Base-by-base conservation (phyloP, 2,888 invertebrate species). In the Amaurobius ferox region DNA sequence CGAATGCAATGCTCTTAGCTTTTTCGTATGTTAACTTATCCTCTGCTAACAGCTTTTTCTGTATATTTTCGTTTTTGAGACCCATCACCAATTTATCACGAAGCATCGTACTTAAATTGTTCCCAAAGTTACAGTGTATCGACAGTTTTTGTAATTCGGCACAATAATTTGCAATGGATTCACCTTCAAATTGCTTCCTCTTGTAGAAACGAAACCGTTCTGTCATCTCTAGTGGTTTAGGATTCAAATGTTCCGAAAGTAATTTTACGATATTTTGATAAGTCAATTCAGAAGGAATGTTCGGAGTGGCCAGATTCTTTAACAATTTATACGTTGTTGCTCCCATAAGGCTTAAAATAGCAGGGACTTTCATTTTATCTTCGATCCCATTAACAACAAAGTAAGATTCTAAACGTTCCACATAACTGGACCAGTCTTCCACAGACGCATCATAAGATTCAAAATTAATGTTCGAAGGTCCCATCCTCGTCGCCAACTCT, bases 191-290 rank as follows among this genome's bases (percentile, higher is more conserved):
- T 74, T 74, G 74, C 74, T 74, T 74, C 74, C 74, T 74, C 74
- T 74, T 74, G 74, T 74, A 74, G 74, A 74, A 74, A 74, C 74
- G 74, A 74, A 74, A 74, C 74, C 74, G 74, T 72, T 72, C 72
- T 72, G 61, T 72, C 72, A 72, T 72, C 72, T 72, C 72, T 61
- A 72, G 61, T 72, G 72, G 72, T 55, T 72, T 72, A 72, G 72
- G 72, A 72, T 72, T 72, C 72, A 72, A 72, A 72, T 72, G 72
- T 72, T 72, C 72, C 74, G 62, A 74, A 74, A 74, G 74, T 62
- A 74, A 74, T 74, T 74, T 74, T 74, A 74, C 74, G 74, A 74
- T 74, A 74, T 74, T 64, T 74, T 74, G 74, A 74, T 74, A 74
- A 74, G 73, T 73, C 73, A 73, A 73, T 73, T 62, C 62, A 62